A percentile compares a stretch with the other conserved stretches of the same genome.
phyloP scores from a whole-genome alignment of 2,797 vertebrate genomes.

The Enteromius thamalakanensis region DNA sequence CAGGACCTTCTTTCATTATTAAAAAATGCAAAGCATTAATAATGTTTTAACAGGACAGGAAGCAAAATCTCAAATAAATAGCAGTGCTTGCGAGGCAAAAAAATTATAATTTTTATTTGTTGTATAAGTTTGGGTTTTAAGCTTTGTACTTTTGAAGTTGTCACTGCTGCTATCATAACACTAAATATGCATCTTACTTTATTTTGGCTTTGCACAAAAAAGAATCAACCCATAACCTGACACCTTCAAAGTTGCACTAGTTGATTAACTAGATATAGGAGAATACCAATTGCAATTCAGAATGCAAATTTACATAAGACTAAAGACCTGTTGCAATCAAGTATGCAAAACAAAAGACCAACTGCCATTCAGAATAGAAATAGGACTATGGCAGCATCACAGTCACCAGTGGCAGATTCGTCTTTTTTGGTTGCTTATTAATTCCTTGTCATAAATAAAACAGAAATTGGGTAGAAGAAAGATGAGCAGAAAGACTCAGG shows the following conservation, averaged over 20 bases:
- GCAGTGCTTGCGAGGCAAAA: constrained; percentile 33
- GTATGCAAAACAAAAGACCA: neutral
- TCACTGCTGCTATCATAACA: neutral
- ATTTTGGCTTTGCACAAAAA: neutral
- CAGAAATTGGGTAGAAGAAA: neutral
- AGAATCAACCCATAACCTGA: neutral
- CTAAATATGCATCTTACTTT: neutral
- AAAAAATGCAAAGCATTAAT: neutral
- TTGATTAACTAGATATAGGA: neutral
- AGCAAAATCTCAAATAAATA: neutral
- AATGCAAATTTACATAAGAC: neutral
- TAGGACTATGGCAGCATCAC: neutral
- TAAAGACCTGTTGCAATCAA: neutral
- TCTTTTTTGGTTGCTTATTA: neutral
- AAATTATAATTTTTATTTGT: neutral
- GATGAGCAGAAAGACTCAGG: neutral
- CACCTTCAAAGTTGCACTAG: neutral
- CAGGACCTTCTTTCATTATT: neutral
- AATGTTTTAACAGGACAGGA: neutral
- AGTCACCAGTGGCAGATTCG: neutral
- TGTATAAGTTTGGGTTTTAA: neutral
- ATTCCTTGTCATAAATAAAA: neutral
- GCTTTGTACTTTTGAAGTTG: neutral
- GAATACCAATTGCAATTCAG: neutral
- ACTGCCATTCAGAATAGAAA: neutral